These are phyloP conservation scores for Gasterosteus nipponicus DNA, from an alignment of 2,113 vertebrate genomes.

Conservation along the genomic window DNA sequence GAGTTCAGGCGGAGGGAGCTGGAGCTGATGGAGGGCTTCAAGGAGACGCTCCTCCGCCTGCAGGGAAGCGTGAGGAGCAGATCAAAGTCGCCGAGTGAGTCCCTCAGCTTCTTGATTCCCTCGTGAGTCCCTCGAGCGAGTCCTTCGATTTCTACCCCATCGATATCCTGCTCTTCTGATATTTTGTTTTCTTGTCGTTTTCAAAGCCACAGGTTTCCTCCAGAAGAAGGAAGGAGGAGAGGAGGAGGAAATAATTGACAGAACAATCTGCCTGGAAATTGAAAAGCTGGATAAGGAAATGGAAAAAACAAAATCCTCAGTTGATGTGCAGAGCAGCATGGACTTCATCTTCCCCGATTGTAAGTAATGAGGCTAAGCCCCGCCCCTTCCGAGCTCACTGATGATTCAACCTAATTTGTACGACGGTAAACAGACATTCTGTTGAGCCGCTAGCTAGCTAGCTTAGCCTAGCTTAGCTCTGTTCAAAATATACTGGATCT, in stretches of 20 bases:
- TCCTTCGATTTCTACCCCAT: not conserved
- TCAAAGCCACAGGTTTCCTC: not conserved
- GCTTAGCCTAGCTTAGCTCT: too few relatives aligned
- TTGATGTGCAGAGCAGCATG: conserved; percentile 25
- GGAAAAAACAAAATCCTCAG: not conserved
- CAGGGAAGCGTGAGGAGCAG: not conserved
- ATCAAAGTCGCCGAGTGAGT: conserved; percentile 44
- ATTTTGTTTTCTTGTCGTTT: not conserved
- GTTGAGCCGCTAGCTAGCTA: too few relatives aligned
- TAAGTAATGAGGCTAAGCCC: conserved; percentile 28
- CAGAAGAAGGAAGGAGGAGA: conserved; percentile 15
- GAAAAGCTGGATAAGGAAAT: conserved; percentile 39
- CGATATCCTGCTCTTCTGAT: not conserved
- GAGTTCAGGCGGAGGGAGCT: conserved; percentile 43
- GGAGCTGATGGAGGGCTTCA: conserved; percentile 36
- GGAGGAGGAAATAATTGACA: not conserved
- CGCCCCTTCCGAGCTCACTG: not conserved
- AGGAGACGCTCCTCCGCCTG: conserved; percentile 27
- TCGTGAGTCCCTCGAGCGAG: too few relatives aligned
- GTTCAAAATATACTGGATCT: too few relatives aligned
- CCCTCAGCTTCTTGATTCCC: not conserved
- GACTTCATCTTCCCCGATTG: not conserved
- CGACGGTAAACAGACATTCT: too few relatives aligned
- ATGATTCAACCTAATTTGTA: not conserved
- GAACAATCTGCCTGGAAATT: conserved; percentile 42